Conservation (phyloP, 2,888 invertebrate genomes). For the Odontomyia ornata region DNA sequence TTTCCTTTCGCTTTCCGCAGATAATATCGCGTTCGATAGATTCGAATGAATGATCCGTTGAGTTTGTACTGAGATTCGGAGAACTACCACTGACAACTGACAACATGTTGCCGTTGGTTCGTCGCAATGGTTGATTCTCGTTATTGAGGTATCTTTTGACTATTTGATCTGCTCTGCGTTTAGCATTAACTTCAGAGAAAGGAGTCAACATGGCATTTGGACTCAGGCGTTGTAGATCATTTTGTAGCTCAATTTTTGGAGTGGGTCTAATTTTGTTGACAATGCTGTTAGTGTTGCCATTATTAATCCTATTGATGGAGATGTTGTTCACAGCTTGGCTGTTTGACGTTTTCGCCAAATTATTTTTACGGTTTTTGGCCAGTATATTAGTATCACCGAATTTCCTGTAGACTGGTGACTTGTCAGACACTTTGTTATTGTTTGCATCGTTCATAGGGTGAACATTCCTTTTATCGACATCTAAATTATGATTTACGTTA, state of each 20-base stretch:
- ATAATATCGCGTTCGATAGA: conserved; percentile 52
- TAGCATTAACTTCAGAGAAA: conserved; percentile 48
- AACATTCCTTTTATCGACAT: conserved; percentile 23
- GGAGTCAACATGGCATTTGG: conserved; percentile 49
- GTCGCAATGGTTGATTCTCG: conserved; percentile 45
- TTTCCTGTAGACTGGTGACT: conserved; percentile 48
- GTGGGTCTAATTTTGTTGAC: conserved; percentile 33
- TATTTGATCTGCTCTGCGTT: conserved; percentile 32
- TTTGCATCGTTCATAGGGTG: conserved; percentile 22
- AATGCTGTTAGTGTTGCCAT: neutral
- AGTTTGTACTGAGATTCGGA: conserved; percentile 43
- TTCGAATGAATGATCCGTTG: conserved; percentile 47
- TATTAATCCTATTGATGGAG: neutral
- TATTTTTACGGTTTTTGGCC: conserved; percentile 48
- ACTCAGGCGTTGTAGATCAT: conserved; percentile 42
- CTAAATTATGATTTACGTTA: conserved; percentile 16
- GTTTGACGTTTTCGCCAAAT: neutral
- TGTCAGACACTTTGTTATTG: conserved; percentile 35
- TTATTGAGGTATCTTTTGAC: conserved; percentile 50
- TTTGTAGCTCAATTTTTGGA: conserved; percentile 45
- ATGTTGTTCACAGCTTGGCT: neutral
- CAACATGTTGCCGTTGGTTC: conserved; percentile 20
- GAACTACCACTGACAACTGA: conserved; percentile 40
- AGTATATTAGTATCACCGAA: conserved; percentile 52
- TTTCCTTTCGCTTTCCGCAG: conserved; percentile 9